phyloP scores from a whole-genome alignment of 2,797 vertebrate species.

The Tokudaia muenninki region DNA sequence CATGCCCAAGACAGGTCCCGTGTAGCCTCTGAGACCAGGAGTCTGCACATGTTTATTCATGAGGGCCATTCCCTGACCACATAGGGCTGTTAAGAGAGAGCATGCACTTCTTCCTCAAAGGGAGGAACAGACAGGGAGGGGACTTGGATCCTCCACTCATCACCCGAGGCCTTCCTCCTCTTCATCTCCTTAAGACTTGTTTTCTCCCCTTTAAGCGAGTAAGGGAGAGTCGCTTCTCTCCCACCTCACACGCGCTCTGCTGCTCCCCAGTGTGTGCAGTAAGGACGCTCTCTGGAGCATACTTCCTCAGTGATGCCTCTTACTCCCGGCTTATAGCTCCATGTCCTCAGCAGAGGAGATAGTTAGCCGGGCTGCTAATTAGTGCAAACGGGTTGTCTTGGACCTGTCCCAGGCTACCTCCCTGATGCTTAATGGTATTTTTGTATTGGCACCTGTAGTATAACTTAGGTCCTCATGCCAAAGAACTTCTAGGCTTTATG shows the following conservation, averaged over 20 bases:
- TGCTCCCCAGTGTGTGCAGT: not conserved
- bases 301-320: not conserved
- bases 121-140: not conserved
- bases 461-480: not conserved
- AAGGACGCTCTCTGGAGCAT: not conserved
- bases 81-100: constrained; percentile 3
- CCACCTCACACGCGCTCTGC: not conserved
- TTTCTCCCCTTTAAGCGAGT: not conserved
- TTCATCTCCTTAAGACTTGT: constrained; percentile 8
- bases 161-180: not conserved
- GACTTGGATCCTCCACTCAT: not conserved
- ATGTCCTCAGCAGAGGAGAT: not conserved
- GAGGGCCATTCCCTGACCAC: constrained; percentile 6
- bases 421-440: not conserved
- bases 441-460: not conserved
- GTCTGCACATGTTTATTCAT: constrained; percentile 53
- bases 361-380: not conserved
- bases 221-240: not conserved
- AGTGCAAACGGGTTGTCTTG: not conserved
- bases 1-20: not conserved
- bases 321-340: not conserved
- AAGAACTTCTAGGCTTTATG: not conserved
- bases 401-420: rapidly evolving
- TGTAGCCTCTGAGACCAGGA: not conserved
- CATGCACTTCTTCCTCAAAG: not conserved